phyloP scores from a whole-genome alignment of 2,113 vertebrate genomes.

The Myotis davidii region DNA sequence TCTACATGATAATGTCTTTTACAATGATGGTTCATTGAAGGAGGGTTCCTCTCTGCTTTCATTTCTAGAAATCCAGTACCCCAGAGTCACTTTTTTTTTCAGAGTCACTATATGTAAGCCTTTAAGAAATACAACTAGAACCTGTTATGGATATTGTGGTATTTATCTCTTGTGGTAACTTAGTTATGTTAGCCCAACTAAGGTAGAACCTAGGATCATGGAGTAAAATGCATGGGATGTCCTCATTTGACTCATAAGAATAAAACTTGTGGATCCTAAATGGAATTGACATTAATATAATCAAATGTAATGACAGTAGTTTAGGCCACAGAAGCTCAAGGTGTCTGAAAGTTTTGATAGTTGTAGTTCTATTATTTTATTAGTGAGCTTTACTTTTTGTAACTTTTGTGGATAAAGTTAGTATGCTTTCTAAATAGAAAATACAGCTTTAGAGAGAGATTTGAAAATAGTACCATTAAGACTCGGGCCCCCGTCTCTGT shows the following conservation, averaged over 20 bases:
- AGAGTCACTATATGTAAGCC: background rate
- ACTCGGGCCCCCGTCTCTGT: background rate
- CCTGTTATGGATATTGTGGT: background rate
- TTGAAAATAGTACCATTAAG: background rate
- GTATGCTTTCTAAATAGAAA: background rate
- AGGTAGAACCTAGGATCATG: background rate
- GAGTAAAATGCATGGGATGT: background rate
- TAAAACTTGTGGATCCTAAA: background rate
- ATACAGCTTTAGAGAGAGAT: background rate
- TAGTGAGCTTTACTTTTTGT: background rate
- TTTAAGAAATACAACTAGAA: background rate
- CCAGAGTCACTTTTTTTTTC: no score
- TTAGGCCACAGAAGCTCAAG: background rate
- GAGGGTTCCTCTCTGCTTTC: background rate
- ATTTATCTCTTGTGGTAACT: background rate
- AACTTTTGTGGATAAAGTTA: background rate
- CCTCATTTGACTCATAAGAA: background rate
- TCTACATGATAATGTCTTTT: background rate
- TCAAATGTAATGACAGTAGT: background rate
- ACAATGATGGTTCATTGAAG: background rate
- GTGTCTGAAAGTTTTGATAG: background rate
- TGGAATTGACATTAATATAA: background rate
- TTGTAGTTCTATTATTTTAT: background rate
- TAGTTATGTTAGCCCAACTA: background rate
- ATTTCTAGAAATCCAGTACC: background rate